Conservation (phyloP, 2,888 invertebrate genomes). For the Willowsia nigromaculata region DNA sequence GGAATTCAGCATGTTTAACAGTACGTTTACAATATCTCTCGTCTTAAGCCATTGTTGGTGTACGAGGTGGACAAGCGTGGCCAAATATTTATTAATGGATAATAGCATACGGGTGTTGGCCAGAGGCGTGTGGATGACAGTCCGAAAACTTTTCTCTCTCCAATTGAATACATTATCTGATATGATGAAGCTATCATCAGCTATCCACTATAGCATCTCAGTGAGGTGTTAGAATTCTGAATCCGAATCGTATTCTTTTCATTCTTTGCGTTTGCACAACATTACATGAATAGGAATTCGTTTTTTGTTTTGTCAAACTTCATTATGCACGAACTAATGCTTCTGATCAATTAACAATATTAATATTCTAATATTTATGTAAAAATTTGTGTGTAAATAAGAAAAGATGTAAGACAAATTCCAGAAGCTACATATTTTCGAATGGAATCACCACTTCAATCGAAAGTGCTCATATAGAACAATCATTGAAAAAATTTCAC, state of each 20-base stretch:
- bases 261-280: neutral
- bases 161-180: conserved; percentile 76
- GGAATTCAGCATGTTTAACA: no score
- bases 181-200: no score
- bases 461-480: neutral
- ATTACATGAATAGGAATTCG: no score
- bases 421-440: neutral
- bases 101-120: conserved; percentile 52
- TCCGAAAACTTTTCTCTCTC: conserved; percentile 74
- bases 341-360: no score
- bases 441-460: conserved; percentile 5
- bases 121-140: conserved; percentile 77
- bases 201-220: no score
- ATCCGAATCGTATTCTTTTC: neutral
- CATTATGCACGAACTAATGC: no score
- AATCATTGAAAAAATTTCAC: no score
- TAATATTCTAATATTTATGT: neutral
- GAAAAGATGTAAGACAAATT: neutral
- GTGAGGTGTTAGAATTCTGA: no score
- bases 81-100: conserved; percentile 79
- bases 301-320: no score
- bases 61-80: conserved; percentile 79
- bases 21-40: no score
- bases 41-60: neutral
- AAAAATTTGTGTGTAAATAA: neutral